Base-by-base conservation (phyloP, 2,113 vertebrate species). In the Lepisosteus oculatus region DNA sequence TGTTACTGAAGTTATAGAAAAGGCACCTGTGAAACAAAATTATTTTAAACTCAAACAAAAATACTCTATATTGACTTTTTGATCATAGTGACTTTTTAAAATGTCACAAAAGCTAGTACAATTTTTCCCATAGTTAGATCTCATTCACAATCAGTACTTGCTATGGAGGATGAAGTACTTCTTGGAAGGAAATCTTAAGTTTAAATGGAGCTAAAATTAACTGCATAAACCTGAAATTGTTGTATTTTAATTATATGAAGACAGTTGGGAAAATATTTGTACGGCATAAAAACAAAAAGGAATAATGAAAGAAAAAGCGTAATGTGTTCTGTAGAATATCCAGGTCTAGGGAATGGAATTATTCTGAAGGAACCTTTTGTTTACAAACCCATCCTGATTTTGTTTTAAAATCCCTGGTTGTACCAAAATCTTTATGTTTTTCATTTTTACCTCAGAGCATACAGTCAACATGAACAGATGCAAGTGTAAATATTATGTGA, bases 131-230 rank as follows among this genome's bases (percentile, higher is more conserved):
- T 74, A 85, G 83, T 86, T 85, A 80, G 78, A 86, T 86, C 84
- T 81, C 85, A 87, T 87, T 90, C 70, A 73, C 76, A 87, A 84
- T 56, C 68, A 65, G 80, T 87, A 81, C 84, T 87, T 82, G 84
- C 85, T 56, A 56, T 55, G 29, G 8, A 13, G 80, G 83, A 81
- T 84, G 85, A 83, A 82, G 83, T 78, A 78, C 85, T 82, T 83
- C 83, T 84, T 87, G 85, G 84, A 84, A 85, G 88, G 47, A 47
- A 68, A 29, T 68, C 51, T 41, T 43, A 8, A 43, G 44, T 29
- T 43, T 43, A 65, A 45, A 43, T 45, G 45, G n/a, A 66, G 8
- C 86, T 85, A 85, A 81, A 88, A 80, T 29, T 83, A 86, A 88
- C 87, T 88, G 87, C 47, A 51, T 51, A 9, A 51, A 51, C 9